Base-by-base conservation (phyloP, 92 coral and sea anemone species). In the Montipora capitata region DNA sequence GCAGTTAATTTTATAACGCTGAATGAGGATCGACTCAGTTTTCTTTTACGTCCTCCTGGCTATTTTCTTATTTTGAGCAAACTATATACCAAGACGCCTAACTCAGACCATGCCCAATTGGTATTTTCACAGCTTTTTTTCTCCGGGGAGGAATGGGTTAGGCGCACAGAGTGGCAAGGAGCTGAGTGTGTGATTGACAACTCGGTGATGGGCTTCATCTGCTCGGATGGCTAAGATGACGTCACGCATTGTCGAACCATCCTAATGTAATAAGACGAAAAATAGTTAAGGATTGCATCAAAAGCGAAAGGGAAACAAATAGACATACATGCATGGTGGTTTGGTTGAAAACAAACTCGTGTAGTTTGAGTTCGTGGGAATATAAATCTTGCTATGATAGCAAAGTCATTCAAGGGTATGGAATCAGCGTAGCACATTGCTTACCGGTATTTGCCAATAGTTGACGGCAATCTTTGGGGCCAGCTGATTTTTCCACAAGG, bases 191-290 rank as follows among this genome's bases (percentile, higher is more conserved):
- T 98, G 99, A 84, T 98, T 98, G 85, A 98, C 96, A 27, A 96
- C 95, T 56, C 99, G 92, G 78, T 98, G 99, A 85, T 98, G 99
- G 0, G 99, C 99, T 80, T 98, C 99, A 54, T 98, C 99, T 38
- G 99, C 99, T 44, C 99, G 98, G 74, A 94, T 98, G 18, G 96
- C 99, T 58, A 98, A 91, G 40, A 98, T 87, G 64, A 94, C 98
- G 86, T 98, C 99, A 39, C 98, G 95, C 96, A 98, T 96, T 69
- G 92, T 91, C 12, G 98, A 93, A 62, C 94, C 96, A 62, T 98
- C 98, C 99, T 98, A 69, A 3, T 42, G 18, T 15, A 52, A 12
- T 20, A 35, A 72, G 3, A 41, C 8, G 45, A 41, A 48, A 38
- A 77, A 41, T n/a, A 38, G 54, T 18, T n/a, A 61, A 14, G 5